These are phyloP conservation scores for Agelastica alni DNA, from an alignment of 2,888 invertebrate genomes.

Conservation along the genomic window DNA sequence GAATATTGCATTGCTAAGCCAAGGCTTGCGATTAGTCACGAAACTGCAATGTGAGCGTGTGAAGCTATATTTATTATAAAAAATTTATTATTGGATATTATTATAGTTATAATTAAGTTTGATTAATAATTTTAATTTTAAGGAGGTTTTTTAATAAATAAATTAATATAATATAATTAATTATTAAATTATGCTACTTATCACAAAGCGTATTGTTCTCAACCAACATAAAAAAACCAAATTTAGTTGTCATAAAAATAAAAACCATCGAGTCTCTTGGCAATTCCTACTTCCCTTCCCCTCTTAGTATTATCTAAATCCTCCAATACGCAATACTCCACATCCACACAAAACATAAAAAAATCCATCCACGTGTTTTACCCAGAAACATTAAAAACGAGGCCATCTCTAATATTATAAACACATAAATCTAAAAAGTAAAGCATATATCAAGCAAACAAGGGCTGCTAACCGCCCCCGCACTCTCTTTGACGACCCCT, in stretches of 20 bases:
- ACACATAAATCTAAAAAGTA: conserved; percentile 52
- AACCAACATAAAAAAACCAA: conserved; percentile 14
- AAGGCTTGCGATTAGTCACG: too few relatives aligned
- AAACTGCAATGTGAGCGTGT: too few relatives aligned
- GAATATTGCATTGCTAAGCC: too few relatives aligned
- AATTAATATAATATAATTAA: too few relatives aligned
- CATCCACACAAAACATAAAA: conserved; percentile 29
- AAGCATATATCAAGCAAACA: conserved; percentile 50
- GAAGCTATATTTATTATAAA: too few relatives aligned
- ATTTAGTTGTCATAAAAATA: conserved; percentile 22
- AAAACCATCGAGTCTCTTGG: conserved; percentile 19
- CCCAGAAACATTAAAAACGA: conserved; percentile 40
- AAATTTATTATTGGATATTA: too few relatives aligned
- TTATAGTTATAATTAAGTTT: too few relatives aligned
- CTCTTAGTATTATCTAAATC: conserved; percentile 3
- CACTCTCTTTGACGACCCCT: conserved; percentile 38
- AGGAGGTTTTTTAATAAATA: too few relatives aligned
- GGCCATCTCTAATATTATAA: conserved; percentile 50
- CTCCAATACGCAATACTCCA: conserved; percentile 29
- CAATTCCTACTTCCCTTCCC: conserved; percentile 9
- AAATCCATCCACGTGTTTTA: conserved; percentile 38
- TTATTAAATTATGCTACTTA: too few relatives aligned
- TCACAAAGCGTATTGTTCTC: too few relatives aligned
- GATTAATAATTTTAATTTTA: too few relatives aligned
- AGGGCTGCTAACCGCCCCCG: conserved; percentile 44